Conservation (phyloP, 30 jellyfish, hydroid and myxozoan genomes). For the Cassiopea xamachana region DNA sequence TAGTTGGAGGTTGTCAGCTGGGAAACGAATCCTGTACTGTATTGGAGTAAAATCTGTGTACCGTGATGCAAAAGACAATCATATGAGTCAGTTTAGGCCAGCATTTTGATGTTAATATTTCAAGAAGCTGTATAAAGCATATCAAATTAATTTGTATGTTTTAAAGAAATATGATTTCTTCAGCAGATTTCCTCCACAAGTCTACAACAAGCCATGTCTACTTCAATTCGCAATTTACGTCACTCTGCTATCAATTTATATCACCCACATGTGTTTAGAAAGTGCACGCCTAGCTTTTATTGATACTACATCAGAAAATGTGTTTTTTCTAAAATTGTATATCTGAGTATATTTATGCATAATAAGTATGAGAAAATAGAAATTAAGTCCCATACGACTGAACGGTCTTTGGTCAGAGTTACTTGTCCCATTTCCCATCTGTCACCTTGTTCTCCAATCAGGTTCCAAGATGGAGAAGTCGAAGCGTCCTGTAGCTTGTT, state of each 20-base stretch:
- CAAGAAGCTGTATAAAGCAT: not conserved
- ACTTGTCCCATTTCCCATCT: conserved; percentile 70
- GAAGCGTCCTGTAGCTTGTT: not conserved
- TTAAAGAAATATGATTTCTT: no score
- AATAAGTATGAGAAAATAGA: not conserved
- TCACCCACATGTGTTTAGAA: no score
- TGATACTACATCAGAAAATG: no score
- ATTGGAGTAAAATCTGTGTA: not conserved
- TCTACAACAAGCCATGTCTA: no score
- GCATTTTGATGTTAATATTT: no score
- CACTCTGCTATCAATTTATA: no score
- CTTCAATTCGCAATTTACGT: no score
- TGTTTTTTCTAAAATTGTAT: not conserved
- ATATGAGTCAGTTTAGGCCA: not conserved
- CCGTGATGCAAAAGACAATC: not conserved
- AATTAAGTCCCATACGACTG: conserved; percentile 8
- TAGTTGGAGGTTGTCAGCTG: not conserved
- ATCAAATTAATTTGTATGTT: no score
- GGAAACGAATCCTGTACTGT: not conserved
- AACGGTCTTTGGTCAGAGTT: not conserved
- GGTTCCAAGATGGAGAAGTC: conserved; percentile 53
- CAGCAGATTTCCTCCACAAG: no score
- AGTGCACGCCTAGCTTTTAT: no score
- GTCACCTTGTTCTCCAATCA: conserved; percentile 81
- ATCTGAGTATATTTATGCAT: not conserved